These are phyloP conservation scores for Blastobasis lacticolella DNA, from an alignment of 2,888 invertebrate species.

Conservation along the genomic window DNA sequence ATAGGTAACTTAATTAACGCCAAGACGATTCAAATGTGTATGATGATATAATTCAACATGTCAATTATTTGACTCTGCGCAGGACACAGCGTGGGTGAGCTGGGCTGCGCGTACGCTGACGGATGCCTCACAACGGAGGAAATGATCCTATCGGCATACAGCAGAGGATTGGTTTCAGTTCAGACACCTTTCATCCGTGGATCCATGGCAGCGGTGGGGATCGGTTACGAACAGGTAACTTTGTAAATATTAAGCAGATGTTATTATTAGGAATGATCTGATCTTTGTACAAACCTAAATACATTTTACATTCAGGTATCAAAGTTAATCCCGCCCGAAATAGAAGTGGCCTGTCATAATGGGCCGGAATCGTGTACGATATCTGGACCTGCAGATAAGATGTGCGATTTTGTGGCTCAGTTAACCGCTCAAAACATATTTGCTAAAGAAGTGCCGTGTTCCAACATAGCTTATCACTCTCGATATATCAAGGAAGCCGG, in stretches of 20 bases:
- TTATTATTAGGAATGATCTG: too few species aligned
- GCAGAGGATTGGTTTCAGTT: constrained; percentile 82
- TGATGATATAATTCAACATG: too few species aligned
- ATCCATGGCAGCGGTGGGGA: constrained; percentile 91
- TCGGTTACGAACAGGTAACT: constrained; percentile 69
- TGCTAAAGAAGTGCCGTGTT: constrained; percentile 71
- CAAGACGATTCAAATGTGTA: too few species aligned
- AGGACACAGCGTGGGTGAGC: constrained; percentile 95
- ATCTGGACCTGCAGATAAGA: constrained; percentile 80
- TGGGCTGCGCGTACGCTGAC: constrained; percentile 96
- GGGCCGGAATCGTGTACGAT: constrained; percentile 84
- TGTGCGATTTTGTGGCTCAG: constrained; percentile 71
- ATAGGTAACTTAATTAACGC: too few species aligned
- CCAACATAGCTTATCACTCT: constrained; percentile 93
- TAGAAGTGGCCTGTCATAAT: constrained; percentile 88
- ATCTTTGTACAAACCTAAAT: too few species aligned
- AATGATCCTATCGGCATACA: constrained; percentile 87
- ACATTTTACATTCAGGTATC: constrained; percentile 25
- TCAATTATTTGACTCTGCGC: background rate
- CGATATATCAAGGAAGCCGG: constrained; percentile 82
- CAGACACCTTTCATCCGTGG: constrained; percentile 80
- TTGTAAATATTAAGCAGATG: too few species aligned
- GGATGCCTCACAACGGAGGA: constrained; percentile 90
- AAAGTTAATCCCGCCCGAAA: constrained; percentile 68
- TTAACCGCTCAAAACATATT: constrained; percentile 52